These are phyloP conservation scores for Hippopotamus amphibius DNA, from an alignment of 2,113 vertebrate species.

Conservation along the genomic window DNA sequence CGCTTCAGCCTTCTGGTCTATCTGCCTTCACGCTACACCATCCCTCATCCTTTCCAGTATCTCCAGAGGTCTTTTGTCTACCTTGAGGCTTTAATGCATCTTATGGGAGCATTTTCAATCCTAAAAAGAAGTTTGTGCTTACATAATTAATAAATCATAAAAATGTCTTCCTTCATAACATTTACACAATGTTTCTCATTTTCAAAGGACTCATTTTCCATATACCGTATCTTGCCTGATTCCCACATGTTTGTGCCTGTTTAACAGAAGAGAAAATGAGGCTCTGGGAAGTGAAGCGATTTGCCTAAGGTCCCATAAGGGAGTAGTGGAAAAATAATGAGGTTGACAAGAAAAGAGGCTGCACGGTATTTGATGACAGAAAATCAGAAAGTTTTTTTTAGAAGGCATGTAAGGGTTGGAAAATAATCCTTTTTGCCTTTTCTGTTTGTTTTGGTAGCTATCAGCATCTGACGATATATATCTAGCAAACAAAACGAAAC, in stretches of 20 bases:
- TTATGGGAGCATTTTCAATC: background rate
- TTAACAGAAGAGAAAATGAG: background rate
- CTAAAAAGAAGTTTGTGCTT: slow-evolving; percentile 17
- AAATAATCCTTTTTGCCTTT: background rate
- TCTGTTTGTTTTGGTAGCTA: background rate
- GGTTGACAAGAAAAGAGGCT: background rate
- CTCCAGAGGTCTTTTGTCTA: background rate
- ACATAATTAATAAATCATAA: slow-evolving; percentile 6
- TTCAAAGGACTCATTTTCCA: background rate
- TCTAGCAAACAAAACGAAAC: background rate
- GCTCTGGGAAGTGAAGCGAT: background rate
- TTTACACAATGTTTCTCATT: background rate
- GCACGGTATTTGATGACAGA: background rate
- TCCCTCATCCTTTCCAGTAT: background rate
- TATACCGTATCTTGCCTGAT: background rate
- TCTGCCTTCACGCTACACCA: background rate
- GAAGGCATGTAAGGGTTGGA: background rate
- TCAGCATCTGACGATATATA: background rate
- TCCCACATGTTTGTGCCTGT: background rate
- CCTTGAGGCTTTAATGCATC: background rate
- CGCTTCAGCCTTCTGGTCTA: background rate
- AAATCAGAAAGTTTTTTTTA: background rate
- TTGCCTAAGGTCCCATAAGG: background rate
- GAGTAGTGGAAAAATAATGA: background rate
- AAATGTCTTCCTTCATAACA: background rate